Evolutionary conservation across 2,113 vertebrate species (phyloP).

Genomic region (Hirundichthys speculiger): DNA sequence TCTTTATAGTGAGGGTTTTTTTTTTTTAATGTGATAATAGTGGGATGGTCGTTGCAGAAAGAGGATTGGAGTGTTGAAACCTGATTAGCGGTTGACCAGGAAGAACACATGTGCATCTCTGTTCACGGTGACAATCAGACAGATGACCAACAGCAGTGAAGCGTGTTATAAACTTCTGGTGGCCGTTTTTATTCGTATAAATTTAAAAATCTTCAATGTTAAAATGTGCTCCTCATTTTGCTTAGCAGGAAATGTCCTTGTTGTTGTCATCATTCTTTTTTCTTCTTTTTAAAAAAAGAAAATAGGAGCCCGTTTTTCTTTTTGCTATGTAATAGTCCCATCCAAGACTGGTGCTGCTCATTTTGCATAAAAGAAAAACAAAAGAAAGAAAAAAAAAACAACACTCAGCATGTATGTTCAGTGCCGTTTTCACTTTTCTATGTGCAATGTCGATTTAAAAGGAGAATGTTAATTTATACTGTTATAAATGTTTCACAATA

Average conservation of each 20-base stretch:
- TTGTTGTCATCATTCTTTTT: not conserved
- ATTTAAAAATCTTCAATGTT: not conserved
- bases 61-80: slow-evolving; percentile 4
- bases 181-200: too few species aligned
- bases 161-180: too few species aligned
- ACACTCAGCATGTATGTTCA: slow-evolving; percentile 46
- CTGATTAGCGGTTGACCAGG: not conserved
- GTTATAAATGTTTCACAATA: slow-evolving; percentile 61
- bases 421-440: slow-evolving; percentile 69
- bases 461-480: slow-evolving; percentile 80
- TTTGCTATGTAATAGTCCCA: slow-evolving; percentile 6
- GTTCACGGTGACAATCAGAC: slow-evolving; percentile 5
- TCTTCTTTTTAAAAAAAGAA: too few species aligned
- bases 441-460: slow-evolving; percentile 76
- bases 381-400: too few species aligned
- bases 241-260: not conserved
- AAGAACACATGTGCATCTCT: not conserved
- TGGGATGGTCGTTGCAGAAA: not conserved
- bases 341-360: slow-evolving; percentile 46
- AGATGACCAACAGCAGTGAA: too few species aligned
- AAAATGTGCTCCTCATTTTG: too few species aligned
- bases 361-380: slow-evolving; percentile 21
- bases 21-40: not conserved
- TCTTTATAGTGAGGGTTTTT: not conserved
- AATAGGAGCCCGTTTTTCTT: too few species aligned